These are phyloP conservation scores for Macrosoma leucophasiata DNA, from an alignment of 2,888 invertebrate genomes.

Conservation along the genomic window DNA sequence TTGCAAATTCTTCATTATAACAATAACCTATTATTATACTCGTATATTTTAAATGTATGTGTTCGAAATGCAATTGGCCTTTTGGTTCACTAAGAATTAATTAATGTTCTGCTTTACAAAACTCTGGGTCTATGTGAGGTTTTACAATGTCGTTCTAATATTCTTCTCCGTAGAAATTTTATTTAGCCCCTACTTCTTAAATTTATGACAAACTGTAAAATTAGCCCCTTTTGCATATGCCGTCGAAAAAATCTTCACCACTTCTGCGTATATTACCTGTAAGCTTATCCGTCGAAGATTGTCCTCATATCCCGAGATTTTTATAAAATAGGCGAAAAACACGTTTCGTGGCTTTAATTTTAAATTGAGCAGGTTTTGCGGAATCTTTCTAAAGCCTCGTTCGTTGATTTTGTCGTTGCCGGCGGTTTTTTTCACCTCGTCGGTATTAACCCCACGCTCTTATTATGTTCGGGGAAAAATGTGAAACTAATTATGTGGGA, in stretches of 20 bases:
- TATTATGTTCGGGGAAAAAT: conserved; percentile 57
- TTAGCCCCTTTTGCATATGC: conserved; percentile 10
- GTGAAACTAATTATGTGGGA: conserved; percentile 60
- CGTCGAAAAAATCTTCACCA: conserved; percentile 29
- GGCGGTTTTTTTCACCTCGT: conserved; percentile 47
- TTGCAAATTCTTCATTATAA: too few relatives aligned
- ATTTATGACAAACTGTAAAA: conserved; percentile 6
- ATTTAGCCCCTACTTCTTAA: too few relatives aligned
- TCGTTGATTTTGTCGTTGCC: conserved; percentile 49
- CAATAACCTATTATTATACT: too few relatives aligned
- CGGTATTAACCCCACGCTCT: conserved; percentile 44
- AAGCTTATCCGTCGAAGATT: conserved; percentile 67
- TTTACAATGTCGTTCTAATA: too few relatives aligned
- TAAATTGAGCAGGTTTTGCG: conserved; percentile 73
- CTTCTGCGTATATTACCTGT: conserved; percentile 38
- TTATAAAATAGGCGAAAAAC: conserved; percentile 75
- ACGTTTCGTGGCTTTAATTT: conserved; percentile 77
- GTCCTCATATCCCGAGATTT: conserved; percentile 69
- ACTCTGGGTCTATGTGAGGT: too few relatives aligned
- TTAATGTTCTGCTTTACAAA: too few relatives aligned
- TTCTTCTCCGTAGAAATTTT: too few relatives aligned
- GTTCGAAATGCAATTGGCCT: too few relatives aligned
- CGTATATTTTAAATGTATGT: too few relatives aligned
- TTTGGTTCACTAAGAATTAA: too few relatives aligned
- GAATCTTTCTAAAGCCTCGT: conserved; percentile 67